A percentile compares a stretch with the other conserved stretches of the same genome.
phyloP scores from a whole-genome alignment of 2,888 invertebrate genomes.

The Nomada hirtipes region DNA sequence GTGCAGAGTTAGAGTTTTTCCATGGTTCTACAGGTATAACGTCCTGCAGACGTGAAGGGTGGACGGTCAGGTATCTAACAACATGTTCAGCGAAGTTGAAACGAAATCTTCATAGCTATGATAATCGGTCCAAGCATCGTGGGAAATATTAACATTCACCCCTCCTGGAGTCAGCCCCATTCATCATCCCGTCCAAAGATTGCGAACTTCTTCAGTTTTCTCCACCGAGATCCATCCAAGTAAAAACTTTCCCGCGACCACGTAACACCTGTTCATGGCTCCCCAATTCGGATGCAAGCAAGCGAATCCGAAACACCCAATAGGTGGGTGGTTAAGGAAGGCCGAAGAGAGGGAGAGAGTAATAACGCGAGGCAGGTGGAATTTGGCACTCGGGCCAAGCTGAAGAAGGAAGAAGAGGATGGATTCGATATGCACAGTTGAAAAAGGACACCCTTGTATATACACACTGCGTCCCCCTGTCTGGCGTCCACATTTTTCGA shows the following conservation, averaged over 20 bases:
- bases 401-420: conserved; percentile 37
- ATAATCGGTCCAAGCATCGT: not conserved
- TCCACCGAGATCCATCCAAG: not conserved
- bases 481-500: conserved; percentile 76
- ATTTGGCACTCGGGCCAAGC: conserved; percentile 57
- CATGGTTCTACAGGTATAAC: too few species aligned
- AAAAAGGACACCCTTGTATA: conserved; percentile 51
- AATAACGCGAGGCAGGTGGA: conserved; percentile 48
- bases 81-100: not conserved
- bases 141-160: conserved; percentile 9
- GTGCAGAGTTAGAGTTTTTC: too few species aligned
- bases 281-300: not conserved
- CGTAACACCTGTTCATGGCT: too few species aligned
- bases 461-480: conserved; percentile 49
- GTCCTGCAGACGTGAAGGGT: too few species aligned
- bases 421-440: conserved; percentile 31
- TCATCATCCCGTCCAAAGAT: not conserved
- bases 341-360: conserved; percentile 19
- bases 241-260: not conserved
- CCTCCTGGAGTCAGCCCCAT: not conserved
- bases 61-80: too few species aligned
- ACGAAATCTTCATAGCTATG: not conserved
- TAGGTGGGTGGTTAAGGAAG: conserved; percentile 24
- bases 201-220: not conserved
- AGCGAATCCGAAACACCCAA: conserved; percentile 29